Evolutionary conservation across 2,113 vertebrate genomes (phyloP).

Genomic region (Penelope pileata): DNA sequence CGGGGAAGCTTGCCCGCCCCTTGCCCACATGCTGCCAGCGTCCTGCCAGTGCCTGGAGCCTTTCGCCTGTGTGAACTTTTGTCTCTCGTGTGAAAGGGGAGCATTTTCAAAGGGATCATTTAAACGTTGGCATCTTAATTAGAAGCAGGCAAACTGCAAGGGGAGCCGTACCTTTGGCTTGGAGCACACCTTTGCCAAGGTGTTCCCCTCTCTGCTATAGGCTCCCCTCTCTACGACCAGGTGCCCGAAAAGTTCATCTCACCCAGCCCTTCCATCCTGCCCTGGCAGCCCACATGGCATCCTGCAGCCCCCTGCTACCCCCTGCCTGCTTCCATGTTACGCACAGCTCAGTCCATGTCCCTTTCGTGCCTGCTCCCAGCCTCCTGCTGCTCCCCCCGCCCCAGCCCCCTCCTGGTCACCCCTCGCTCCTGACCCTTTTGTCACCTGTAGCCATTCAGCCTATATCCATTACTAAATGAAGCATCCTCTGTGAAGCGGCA

Average conservation of each 20-base stretch:
- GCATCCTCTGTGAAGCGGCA: conserved; percentile 18
- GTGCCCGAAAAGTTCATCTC: neutral
- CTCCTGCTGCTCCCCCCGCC: neutral
- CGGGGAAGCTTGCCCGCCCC: neutral
- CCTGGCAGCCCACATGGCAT: neutral
- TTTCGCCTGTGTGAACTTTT: conserved; percentile 58
- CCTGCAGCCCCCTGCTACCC: neutral
- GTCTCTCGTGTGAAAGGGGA: conserved; percentile 38
- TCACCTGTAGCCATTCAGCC: conserved; percentile 52
- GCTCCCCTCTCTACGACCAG: neutral
- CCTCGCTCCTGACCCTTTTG: neutral
- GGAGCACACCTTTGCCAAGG: neutral
- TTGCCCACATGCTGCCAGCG: neutral
- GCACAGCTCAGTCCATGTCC: neutral
- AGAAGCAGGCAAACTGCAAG: neutral
- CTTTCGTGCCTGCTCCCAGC: neutral
- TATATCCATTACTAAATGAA: conserved; percentile 45
- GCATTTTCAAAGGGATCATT: neutral
- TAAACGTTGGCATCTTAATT: conserved; percentile 34
- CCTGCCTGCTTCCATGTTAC: accelerated
- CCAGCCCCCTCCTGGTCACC: neutral
- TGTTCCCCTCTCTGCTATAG: accelerated
- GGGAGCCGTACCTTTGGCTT: neutral
- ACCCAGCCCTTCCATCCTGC: accelerated
- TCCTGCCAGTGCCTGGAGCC: conserved; percentile 27